Base-by-base conservation (phyloP, 1,140 invertebrate species). In the Habropoda laboriosa region DNA sequence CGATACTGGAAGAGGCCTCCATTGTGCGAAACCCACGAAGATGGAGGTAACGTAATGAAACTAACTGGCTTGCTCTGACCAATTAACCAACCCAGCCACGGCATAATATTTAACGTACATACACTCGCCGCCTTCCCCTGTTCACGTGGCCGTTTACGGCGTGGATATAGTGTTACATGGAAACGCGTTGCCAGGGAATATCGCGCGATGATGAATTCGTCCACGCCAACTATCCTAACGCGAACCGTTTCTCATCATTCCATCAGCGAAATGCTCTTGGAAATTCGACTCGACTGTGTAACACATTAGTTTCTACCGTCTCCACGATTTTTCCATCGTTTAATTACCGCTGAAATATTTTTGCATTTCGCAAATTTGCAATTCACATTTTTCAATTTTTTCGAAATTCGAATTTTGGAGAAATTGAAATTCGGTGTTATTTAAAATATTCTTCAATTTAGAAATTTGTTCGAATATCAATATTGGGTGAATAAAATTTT, bases 11-110 rank as follows among this genome's bases (percentile, higher is more conserved):
- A 63, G 86, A 83, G 84, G 24, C 74, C 58, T 88, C 86, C 70
- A 91, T 91, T 91, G 89, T 90, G 78, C 64, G 76, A 88, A 87
- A 87, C 80, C 64, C 78, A 87, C 91, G 91, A 92, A 92, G 90
- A 91, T 89, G 81, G 89, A 89, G 85, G 87, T 82, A 91, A 91
- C 91, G 73, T 92, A 92, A 92, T 91, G 90, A 91, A 89, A 92
- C 89, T 92, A 92, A 92, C 90, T 88, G 87, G 87, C 89, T 88
- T 85, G 86, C 82, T 88, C 86, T 87, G 86, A 86, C 80, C 89
- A 91, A 91, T 91, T 91, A 91, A 91, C 83, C 72, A 85, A 84
- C 86, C 85, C 82, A 81, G 78, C 85, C 70, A 85, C 83, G 71
- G 80, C 82, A 87, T 87, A 89, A 91, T 86, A 87, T 89, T 90